Conservation (phyloP, 2,113 vertebrate species). For the Podarcis raffonei region DNA sequence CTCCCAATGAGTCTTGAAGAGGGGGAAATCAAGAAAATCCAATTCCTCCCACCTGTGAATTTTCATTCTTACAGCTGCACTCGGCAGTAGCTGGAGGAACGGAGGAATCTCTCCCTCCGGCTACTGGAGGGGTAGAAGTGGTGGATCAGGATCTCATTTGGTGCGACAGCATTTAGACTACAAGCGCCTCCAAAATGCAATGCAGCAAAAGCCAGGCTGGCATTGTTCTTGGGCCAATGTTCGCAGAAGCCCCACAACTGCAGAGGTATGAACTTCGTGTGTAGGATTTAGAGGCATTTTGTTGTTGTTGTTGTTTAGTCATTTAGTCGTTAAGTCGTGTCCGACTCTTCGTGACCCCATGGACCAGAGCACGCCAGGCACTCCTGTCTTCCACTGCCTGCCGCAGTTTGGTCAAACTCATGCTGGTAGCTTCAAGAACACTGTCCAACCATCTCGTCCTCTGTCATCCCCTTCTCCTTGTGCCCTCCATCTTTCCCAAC, state of each 20-base stretch:
- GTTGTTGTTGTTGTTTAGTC: too few relatives aligned
- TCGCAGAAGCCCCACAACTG: accelerated
- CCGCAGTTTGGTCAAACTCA: too few relatives aligned
- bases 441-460: too few relatives aligned
- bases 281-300: background rate
- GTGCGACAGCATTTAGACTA: background rate
- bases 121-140: background rate
- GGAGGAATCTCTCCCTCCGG: too few relatives aligned
- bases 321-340: too few relatives aligned
- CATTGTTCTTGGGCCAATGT: background rate
- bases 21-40: background rate
- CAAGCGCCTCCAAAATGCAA: background rate
- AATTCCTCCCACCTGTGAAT: background rate
- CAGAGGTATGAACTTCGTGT: background rate
- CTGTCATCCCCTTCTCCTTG: too few relatives aligned
- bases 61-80: background rate
- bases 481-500: too few relatives aligned
- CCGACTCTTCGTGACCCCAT: too few relatives aligned
- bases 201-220: background rate
- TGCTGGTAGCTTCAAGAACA: too few relatives aligned
- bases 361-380: too few relatives aligned
- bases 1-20: background rate
- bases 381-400: too few relatives aligned
- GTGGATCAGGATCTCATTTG: background rate
- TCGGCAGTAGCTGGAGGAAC: background rate